phyloP scores from a whole-genome alignment of 2,113 vertebrate species.

The cattle (Bos taurus) region DNA sequence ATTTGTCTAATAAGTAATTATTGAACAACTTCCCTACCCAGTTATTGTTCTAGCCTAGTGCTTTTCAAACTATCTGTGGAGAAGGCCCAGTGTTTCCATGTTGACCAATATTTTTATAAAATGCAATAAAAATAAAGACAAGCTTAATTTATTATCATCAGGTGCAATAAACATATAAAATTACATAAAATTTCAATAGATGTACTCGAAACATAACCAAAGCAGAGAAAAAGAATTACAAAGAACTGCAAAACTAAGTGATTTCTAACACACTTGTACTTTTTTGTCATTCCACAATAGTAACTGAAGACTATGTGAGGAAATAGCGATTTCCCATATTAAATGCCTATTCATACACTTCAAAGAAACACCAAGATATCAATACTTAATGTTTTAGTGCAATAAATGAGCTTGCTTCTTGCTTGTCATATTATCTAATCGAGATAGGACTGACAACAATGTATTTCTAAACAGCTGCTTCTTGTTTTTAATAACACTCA shows the following conservation, averaged over 20 bases:
- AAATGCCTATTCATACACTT: not conserved
- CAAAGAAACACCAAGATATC: not conserved
- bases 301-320: not conserved
- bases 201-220: not conserved
- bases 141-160: not conserved
- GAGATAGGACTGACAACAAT: not conserved
- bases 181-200: not conserved
- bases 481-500: not conserved
- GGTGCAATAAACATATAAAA: not conserved
- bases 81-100: not conserved
- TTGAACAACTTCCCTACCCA: not conserved
- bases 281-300: not conserved
- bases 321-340: not conserved
- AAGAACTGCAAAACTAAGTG: not conserved
- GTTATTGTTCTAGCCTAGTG: not conserved
- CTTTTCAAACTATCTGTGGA: not conserved
- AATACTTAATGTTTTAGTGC: not conserved
- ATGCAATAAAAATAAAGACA: not conserved
- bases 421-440: not conserved
- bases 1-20: not conserved
- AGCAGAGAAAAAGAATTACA: not conserved
- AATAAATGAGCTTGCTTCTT: not conserved
- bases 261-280: not conserved
- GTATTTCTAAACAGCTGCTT: not conserved
- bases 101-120: not conserved